Evolutionary conservation across 2,113 vertebrate genomes (phyloP).

Genomic region (Gasterosteus aculeatus): DNA sequence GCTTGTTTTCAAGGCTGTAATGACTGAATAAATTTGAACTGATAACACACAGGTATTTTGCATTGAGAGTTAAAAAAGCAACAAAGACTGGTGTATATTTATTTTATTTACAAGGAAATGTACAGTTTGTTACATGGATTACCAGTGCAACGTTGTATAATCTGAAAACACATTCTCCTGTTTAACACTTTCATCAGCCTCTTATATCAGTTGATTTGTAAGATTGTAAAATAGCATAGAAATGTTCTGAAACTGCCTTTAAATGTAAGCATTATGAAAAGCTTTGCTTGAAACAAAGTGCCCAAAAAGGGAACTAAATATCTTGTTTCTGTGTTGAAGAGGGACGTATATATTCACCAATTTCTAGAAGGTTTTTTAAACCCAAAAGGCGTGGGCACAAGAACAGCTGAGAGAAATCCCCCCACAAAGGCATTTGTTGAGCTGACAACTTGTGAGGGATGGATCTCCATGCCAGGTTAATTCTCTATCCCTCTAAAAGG

Average conservation of each 20-base stretch:
- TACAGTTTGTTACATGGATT: constrained; percentile 99
- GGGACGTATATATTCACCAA: constrained; percentile 16
- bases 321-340: constrained; percentile 31
- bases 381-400: constrained; percentile 54
- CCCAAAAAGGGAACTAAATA: constrained; percentile 18
- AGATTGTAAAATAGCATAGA: constrained; percentile 66
- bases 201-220: constrained; percentile 43
- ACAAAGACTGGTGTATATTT: constrained; percentile 60
- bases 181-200: constrained; percentile 52
- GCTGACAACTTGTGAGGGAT: constrained; percentile 34
- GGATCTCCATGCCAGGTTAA: constrained; percentile 23
- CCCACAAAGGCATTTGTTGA: constrained; percentile 60
- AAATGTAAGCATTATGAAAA: constrained; percentile 57
- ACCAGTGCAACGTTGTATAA: constrained; percentile 91
- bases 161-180: constrained; percentile 72
- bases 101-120: constrained; percentile 99
- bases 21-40: constrained; percentile 71
- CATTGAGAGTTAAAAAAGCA: not conserved
- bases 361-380: constrained; percentile 16
- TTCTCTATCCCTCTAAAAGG: constrained; percentile 37
- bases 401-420: constrained; percentile 17
- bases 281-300: constrained; percentile 34
- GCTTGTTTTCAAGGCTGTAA: constrained; percentile 78
- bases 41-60: constrained; percentile 32
- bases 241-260: constrained; percentile 51